Conservation (phyloP, 2,888 invertebrate genomes). For the Pecten maximus region DNA sequence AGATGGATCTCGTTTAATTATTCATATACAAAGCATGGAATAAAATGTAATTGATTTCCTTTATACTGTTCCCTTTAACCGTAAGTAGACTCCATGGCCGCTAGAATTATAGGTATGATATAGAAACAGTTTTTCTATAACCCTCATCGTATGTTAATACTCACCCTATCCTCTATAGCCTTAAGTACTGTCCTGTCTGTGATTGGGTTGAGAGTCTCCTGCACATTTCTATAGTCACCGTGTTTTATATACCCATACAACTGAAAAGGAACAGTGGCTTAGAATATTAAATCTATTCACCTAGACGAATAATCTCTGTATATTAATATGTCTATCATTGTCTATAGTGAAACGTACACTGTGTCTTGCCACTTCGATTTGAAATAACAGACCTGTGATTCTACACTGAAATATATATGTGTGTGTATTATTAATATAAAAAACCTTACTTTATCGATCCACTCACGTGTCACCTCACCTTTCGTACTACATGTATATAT, state of each 20-base stretch:
- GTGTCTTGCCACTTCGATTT: no score
- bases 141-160: background rate
- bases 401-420: background rate
- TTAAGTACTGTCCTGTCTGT: constrained; percentile 55
- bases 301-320: background rate
- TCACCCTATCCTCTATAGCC: constrained; percentile 59
- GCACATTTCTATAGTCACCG: constrained; percentile 58
- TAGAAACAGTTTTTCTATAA: background rate
- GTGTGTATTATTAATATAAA: background rate
- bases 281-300: background rate
- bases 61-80: no score
- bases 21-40: background rate
- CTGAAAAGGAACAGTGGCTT: constrained; percentile 51
- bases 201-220: constrained; percentile 56
- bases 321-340: no score
- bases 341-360: no score
- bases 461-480: background rate
- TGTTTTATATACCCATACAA: constrained; percentile 57
- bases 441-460: background rate
- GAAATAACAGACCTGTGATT: background rate
- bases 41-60: no score
- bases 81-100: no score
- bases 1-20: background rate
- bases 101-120: no score
- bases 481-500: background rate